Evolutionary conservation across 2,113 vertebrate species (phyloP).

Genomic region (Pionites leucogaster): DNA sequence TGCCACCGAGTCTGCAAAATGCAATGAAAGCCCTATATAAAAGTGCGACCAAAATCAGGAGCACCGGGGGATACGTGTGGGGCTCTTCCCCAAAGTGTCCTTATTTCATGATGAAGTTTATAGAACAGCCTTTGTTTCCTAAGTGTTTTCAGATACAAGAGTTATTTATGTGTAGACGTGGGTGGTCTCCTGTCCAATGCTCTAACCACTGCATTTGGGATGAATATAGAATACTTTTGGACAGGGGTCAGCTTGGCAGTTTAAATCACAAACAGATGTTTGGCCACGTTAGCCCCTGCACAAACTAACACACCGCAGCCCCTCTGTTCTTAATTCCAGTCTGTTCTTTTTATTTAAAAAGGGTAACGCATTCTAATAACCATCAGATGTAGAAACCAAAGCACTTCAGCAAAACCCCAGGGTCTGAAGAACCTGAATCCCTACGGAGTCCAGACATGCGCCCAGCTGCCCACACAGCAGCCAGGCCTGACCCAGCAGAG

Average conservation of each 20-base stretch:
- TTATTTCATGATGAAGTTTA: not conserved
- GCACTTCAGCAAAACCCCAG: not conserved
- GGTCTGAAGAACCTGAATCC: not conserved
- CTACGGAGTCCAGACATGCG: fast-evolving
- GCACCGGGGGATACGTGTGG: not conserved
- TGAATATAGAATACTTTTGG: slow-evolving; percentile 14
- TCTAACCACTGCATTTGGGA: not conserved
- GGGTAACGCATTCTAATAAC: not conserved
- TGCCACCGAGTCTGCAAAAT: slow-evolving; percentile 19
- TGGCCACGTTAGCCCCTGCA: not conserved
- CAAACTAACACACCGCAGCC: not conserved
- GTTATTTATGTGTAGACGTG: not conserved
- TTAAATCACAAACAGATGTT: slow-evolving; percentile 67
- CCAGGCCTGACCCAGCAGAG: not conserved
- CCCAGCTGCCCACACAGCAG: fast-evolving
- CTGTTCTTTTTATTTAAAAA: not conserved
- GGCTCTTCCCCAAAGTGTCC: not conserved
- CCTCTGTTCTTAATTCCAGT: slow-evolving; percentile 10
- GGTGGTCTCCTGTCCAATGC: slow-evolving; percentile 45
- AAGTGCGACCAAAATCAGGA: not conserved
- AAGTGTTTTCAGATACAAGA: not conserved
- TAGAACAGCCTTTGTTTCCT: not conserved
- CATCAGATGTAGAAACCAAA: not conserved
- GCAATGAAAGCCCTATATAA: not conserved
- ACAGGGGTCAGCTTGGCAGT: not conserved